Base-by-base conservation (phyloP, 2,797 vertebrate species). In the Euphonia xanthogaster region DNA sequence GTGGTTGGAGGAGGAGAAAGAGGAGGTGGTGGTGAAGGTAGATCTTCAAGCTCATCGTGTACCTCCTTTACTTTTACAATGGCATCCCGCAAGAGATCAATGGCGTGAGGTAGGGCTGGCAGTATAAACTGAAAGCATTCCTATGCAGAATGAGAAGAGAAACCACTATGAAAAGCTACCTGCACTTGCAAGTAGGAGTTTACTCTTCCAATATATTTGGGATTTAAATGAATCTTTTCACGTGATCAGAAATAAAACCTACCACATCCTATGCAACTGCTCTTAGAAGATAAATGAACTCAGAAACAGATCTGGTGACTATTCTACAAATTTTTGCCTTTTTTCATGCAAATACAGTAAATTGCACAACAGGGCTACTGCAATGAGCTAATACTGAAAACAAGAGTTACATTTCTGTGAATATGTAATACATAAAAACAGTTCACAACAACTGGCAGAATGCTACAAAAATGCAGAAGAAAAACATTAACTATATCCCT, bases 91-190 rank as follows among this genome's bases (percentile, higher is more conserved):
- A 99, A 98, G 83, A 99, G 99, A 97, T 99, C 99, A 95, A 99
- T 99, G 98, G 99, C 99, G 11, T 99, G 99, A 97, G 99, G 99
- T 98, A 99, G 98, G 92, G 99, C 99, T 77, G 99, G 99, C 96
- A 99, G 98, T 98, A 99, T 99, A 98, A 99, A 99, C 98, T 99
- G 99, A 98, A 99, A 99, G 98, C 99, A 99, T 98, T 99, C 99
- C 99, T 99, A 97, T 18, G 83, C 91, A 80, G 40, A 97, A 86
- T 8, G n/a, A 94, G 74, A 97, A 91, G 60, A 96, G 91, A 97
- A 97, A 96, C 30, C 7, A 63, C 81, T 67, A 42, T 93, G 92
- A 96, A 93, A 60, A 95, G 57, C 48, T 79, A 88, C 73, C 90
- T 63, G 63, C n/a, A 93, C 47, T 75, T 30, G 33, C 57, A 77